Percentiles rank a stretch among this genome's conserved stretches.
Evolutionary conservation across 2,797 vertebrate genomes (phyloP).

Genomic region (Helostoma temminkii): DNA sequence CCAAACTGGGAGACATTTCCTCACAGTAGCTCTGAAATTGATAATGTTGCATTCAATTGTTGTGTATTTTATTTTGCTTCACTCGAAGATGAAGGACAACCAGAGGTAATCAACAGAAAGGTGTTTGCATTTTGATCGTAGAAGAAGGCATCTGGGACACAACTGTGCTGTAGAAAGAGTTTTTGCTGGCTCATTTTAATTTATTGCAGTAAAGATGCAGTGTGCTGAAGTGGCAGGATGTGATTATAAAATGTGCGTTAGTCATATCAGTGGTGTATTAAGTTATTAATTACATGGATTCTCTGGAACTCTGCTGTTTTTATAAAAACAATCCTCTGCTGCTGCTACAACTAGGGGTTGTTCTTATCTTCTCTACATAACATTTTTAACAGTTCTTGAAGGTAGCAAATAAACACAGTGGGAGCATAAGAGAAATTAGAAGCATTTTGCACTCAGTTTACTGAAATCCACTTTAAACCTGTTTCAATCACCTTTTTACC

Average conservation of each 20-base stretch:
- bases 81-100: not conserved
- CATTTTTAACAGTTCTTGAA: not conserved
- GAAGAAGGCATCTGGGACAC: not conserved
- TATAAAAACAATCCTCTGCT: not conserved
- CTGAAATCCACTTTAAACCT: constrained; percentile 17
- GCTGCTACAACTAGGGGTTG: not conserved
- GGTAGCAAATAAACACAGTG: not conserved
- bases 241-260: constrained; percentile 17
- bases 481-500: not conserved
- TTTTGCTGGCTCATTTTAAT: not conserved
- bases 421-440: constrained; percentile 19
- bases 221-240: not conserved
- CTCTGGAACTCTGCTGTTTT: not conserved
- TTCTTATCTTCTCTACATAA: not conserved
- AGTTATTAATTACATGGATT: constrained; percentile 20
- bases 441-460: constrained; percentile 17
- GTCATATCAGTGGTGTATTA: constrained; percentile 12
- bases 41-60: constrained; percentile 45
- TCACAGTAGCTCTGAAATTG: constrained; percentile 49
- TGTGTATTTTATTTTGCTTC: constrained; percentile 2
- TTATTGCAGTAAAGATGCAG: not conserved
- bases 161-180: not conserved
- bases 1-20: constrained; percentile 62
- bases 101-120: not conserved
- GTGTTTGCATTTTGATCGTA: not conserved